These are phyloP conservation scores for Drosophila fulvimacula DNA, from an alignment of 2,888 invertebrate genomes.

Conservation along the genomic window DNA sequence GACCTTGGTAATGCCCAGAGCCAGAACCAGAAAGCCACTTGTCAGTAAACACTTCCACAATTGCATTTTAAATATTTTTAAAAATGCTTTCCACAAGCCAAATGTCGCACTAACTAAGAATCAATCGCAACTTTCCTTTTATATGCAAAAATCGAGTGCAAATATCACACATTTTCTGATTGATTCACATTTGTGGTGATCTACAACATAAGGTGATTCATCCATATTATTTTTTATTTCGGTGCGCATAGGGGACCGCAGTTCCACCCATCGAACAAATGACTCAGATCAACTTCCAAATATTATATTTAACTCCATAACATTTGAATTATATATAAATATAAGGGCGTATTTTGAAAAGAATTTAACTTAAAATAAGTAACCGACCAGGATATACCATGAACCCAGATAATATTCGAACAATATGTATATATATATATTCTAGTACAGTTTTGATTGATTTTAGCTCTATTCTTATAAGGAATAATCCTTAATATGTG, in stretches of 20 bases:
- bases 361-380: too few relatives aligned
- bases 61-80: background rate
- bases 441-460: too few relatives aligned
- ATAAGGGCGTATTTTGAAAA: background rate
- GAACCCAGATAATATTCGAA: too few relatives aligned
- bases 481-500: too few relatives aligned
- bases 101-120: slow-evolving; percentile 9
- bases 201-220: too few relatives aligned
- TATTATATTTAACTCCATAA: background rate
- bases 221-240: background rate
- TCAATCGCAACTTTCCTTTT: background rate
- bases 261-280: background rate
- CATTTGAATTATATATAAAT: background rate
- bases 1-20: background rate
- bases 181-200: background rate
- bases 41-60: background rate
- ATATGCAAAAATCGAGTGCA: background rate
- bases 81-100: background rate
- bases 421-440: too few relatives aligned
- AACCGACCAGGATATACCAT: too few relatives aligned
- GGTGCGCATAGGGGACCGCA: background rate
- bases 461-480: too few relatives aligned
- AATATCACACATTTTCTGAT: background rate
- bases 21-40: background rate
- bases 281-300: background rate